A percentile compares a stretch with the other conserved stretches of the same genome.
Conservation (phyloP, 2,113 vertebrate species). For the Vireo altiloquus region DNA sequence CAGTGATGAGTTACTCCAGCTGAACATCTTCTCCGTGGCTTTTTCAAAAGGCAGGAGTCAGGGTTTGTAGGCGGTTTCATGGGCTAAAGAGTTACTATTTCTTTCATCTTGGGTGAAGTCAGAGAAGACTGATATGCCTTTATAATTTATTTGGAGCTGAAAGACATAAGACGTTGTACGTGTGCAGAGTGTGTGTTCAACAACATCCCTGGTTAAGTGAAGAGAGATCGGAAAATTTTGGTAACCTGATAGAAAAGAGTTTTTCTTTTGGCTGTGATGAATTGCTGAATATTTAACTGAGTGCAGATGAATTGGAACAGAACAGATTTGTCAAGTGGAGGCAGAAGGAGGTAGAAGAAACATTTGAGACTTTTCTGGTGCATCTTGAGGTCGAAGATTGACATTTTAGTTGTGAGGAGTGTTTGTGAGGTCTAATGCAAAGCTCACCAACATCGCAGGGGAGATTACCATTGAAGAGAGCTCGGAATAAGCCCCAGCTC, state of each 20-base stretch:
- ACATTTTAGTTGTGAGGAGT: background rate
- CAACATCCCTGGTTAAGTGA: background rate
- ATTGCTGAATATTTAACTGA: background rate
- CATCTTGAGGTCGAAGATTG: fast-evolving
- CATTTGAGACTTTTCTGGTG: background rate
- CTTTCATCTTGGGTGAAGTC: background rate
- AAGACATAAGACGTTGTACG: background rate
- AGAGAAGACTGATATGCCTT: background rate
- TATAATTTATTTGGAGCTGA: slow-evolving; percentile 4
- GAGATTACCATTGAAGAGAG: background rate
- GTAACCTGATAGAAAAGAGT: background rate
- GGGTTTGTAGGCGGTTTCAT: background rate
- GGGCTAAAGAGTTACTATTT: background rate
- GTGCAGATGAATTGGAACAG: background rate
- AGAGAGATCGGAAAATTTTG: background rate
- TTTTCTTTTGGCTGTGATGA: background rate
- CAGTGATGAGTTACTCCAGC: background rate
- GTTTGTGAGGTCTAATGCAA: fast-evolving
- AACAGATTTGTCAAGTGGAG: background rate
- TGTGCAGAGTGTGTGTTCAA: background rate
- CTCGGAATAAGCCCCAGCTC: background rate
- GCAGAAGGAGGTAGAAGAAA: background rate
- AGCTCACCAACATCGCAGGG: fast-evolving
- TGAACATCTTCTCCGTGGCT: background rate
- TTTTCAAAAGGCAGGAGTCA: background rate